Percentiles rank a stretch among this genome's conserved stretches.
These are phyloP conservation scores for Lepeophtheirus nordmannii DNA, from an alignment of 2,888 invertebrate genomes.

Conservation along the genomic window DNA sequence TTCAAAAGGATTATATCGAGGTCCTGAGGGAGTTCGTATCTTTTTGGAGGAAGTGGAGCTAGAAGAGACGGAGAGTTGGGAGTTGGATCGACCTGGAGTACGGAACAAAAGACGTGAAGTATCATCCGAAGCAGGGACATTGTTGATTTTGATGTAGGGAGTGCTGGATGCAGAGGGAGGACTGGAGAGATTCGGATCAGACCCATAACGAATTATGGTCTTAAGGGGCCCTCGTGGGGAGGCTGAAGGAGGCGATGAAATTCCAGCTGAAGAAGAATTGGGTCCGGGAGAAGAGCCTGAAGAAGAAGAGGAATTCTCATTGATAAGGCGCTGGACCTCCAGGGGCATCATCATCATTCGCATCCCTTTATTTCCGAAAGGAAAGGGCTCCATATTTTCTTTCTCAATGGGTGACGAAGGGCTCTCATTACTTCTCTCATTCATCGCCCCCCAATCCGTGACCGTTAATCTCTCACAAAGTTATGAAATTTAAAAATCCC, in stretches of 20 bases:
- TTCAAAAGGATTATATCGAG: slow-evolving; percentile 10
- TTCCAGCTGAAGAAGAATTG: background rate
- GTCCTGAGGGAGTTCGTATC: background rate
- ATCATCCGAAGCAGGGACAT: background rate
- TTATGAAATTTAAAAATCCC: slow-evolving; percentile 5
- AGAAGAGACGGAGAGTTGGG: no score
- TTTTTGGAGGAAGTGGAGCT: background rate
- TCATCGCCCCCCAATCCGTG: no score
- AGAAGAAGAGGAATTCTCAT: background rate
- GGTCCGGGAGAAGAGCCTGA: background rate
- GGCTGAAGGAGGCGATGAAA: background rate
- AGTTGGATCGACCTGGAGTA: background rate
- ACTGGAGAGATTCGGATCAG: background rate
- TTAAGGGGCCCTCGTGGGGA: background rate
- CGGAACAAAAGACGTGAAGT: slow-evolving; percentile 3
- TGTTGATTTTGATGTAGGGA: background rate
- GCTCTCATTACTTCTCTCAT: no score
- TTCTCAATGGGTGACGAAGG: background rate
- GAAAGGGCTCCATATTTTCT: background rate
- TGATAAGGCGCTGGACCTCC: background rate
- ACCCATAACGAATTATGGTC: background rate
- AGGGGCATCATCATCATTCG: background rate
- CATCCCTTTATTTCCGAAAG: background rate
- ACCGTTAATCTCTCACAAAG: background rate
- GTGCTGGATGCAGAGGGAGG: slow-evolving; percentile 3